Evolutionary conservation across 2,113 vertebrate genomes (phyloP).

Genomic region (Phrynosoma platyrhinos): DNA sequence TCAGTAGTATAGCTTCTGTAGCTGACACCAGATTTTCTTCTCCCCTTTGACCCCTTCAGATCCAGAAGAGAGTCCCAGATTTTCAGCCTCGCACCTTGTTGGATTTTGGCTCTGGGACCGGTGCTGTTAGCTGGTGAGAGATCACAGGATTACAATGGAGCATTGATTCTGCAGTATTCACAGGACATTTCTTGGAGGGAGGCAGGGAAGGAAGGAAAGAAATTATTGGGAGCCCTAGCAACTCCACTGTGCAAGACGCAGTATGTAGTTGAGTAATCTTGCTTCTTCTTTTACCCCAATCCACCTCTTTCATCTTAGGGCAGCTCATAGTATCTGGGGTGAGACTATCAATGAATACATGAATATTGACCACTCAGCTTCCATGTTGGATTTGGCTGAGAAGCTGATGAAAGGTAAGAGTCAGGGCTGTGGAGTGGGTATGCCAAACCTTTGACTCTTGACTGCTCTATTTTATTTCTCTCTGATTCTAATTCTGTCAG

Average conservation of each 20-base stretch:
- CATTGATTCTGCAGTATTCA: neutral
- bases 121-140: conserved; percentile 85
- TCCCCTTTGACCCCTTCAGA: conserved; percentile 71
- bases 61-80: conserved; percentile 78
- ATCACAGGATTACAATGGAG: neutral
- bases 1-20: no score
- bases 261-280: neutral
- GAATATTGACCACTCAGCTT: conserved; percentile 85
- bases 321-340: conserved; percentile 83
- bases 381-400: conserved; percentile 87
- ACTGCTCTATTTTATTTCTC: no score
- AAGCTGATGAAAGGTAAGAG: conserved; percentile 79
- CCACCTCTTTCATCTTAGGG: conserved; percentile 73
- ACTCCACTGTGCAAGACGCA: no score
- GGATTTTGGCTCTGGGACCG: conserved; percentile 90
- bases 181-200: neutral
- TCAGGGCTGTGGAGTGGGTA: fast-evolving
- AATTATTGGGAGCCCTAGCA: neutral
- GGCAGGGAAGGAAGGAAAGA: neutral
- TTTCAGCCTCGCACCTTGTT: conserved; percentile 85
- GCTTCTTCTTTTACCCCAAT: conserved; percentile 10
- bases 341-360: conserved; percentile 83
- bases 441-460: no score
- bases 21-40: neutral
- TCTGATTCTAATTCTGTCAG: no score